phyloP scores from a whole-genome alignment of 1,140 invertebrate species.

The Caenorhabditis inopinata region DNA sequence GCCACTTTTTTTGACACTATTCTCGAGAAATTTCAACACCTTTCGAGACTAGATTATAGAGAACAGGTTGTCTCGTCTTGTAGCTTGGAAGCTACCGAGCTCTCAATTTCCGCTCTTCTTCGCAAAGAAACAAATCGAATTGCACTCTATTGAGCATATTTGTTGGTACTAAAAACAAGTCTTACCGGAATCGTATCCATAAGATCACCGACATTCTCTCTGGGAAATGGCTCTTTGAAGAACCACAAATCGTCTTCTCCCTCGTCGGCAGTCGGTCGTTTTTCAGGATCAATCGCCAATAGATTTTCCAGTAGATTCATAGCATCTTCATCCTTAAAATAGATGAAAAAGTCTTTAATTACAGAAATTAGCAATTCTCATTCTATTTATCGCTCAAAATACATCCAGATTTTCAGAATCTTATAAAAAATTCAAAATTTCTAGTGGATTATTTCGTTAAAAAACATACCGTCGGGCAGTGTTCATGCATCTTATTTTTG shows the following conservation, averaged over 20 bases:
- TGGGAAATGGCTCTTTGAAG: slow-evolving; percentile 92
- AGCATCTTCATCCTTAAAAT: slow-evolving; percentile 83
- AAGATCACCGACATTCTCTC: slow-evolving; percentile 57
- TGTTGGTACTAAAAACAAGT: background rate
- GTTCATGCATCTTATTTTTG: background rate
- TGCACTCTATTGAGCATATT: background rate
- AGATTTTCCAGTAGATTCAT: slow-evolving; percentile 91
- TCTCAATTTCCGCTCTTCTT: background rate
- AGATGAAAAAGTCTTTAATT: no score
- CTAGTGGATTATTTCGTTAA: slow-evolving; percentile 7
- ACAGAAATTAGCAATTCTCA: no score
- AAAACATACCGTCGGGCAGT: background rate
- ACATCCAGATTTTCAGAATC: slow-evolving; percentile 55
- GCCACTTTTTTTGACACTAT: no score
- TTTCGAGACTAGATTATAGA: no score
- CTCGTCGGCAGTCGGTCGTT: slow-evolving; percentile 84
- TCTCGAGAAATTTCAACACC: no score
- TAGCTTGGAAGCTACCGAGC: background rate
- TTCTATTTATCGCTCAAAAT: no score
- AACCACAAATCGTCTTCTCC: slow-evolving; percentile 90
- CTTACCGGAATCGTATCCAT: slow-evolving; percentile 53
- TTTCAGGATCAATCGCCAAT: slow-evolving; percentile 84
- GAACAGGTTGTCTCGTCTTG: no score
- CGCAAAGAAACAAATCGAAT: no score
- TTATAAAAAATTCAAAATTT: background rate